Percentiles rank a stretch among this genome's conserved stretches.
Evolutionary conservation across 2,888 invertebrate genomes (phyloP).

Genomic region (Priocnemis perturbator): DNA sequence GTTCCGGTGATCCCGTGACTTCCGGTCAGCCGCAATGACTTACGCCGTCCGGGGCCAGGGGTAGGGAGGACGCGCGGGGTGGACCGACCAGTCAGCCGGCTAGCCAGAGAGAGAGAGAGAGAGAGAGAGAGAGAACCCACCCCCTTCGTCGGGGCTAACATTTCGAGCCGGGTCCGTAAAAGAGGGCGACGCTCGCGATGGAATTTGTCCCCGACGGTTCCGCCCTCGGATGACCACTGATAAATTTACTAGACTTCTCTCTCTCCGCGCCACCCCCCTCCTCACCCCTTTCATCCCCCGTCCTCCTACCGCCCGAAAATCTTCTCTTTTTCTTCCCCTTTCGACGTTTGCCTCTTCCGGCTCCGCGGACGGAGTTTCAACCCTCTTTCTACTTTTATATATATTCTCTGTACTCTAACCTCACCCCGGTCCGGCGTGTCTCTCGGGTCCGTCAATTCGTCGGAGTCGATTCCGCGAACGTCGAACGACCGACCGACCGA

Average conservation of each 20-base stretch:
- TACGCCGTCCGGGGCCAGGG: conserved; percentile 62
- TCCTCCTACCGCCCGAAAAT: neutral
- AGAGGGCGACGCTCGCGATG: conserved; percentile 69
- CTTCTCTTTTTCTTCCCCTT: no score
- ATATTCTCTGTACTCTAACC: no score
- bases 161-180: conserved; percentile 53
- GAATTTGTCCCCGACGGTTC: conserved; percentile 73
- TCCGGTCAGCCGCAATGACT: conserved; percentile 76
- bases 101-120: conserved; percentile 14
- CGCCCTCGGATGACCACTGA: conserved; percentile 73
- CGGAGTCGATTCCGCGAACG: no score
- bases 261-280: neutral
- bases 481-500: no score
- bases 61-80: conserved; percentile 40
- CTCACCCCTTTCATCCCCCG: neutral
- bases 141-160: conserved; percentile 40
- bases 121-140: conserved; percentile 26
- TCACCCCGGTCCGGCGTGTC: no score
- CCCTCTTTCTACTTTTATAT: conserved; percentile 2
- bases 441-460: no score
- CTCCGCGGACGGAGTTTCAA: neutral
- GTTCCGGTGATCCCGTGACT: conserved; percentile 75
- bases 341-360: conserved; percentile 1
- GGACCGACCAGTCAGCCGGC: conserved; percentile 23
- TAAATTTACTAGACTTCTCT: conserved; percentile 72